Conservation (phyloP, 2,797 vertebrate genomes). For the Acanthiza pusilla region DNA sequence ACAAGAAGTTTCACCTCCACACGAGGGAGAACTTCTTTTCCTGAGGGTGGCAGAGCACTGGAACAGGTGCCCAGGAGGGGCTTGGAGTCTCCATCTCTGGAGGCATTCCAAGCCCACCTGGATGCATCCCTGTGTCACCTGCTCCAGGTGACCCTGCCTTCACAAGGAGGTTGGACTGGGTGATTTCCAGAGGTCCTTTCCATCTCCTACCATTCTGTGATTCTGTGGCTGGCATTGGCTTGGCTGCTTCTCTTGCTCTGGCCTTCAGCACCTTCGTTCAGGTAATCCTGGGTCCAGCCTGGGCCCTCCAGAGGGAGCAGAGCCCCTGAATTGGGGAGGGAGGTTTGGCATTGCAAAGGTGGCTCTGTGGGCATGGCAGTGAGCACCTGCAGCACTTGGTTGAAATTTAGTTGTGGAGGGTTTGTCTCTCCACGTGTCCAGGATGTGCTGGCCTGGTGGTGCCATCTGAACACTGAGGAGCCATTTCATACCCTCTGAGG, state of each 20-base stretch:
- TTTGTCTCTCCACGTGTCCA: neutral
- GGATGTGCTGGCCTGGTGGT: fast-evolving
- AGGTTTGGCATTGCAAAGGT: neutral
- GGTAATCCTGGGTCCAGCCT: neutral
- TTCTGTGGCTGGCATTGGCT: neutral
- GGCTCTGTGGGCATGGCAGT: no score
- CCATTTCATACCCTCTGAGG: neutral
- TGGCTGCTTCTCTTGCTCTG: neutral
- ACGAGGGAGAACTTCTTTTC: neutral
- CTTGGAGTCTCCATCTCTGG: neutral
- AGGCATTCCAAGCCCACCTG: neutral
- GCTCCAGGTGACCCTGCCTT: neutral
- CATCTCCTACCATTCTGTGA: neutral
- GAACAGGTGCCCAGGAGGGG: neutral
- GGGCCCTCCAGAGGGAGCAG: neutral
- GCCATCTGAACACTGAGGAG: neutral
- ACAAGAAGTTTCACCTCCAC: neutral
- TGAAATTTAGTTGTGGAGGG: neutral
- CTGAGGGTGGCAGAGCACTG: neutral
- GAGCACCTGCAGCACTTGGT: no score
- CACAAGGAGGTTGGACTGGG: neutral
- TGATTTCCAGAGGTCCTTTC: neutral
- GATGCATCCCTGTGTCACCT: neutral
- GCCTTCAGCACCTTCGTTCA: neutral
- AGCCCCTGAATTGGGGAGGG: neutral